Base-by-base conservation (phyloP, 2,113 vertebrate genomes). In the Anguilla japonica region DNA sequence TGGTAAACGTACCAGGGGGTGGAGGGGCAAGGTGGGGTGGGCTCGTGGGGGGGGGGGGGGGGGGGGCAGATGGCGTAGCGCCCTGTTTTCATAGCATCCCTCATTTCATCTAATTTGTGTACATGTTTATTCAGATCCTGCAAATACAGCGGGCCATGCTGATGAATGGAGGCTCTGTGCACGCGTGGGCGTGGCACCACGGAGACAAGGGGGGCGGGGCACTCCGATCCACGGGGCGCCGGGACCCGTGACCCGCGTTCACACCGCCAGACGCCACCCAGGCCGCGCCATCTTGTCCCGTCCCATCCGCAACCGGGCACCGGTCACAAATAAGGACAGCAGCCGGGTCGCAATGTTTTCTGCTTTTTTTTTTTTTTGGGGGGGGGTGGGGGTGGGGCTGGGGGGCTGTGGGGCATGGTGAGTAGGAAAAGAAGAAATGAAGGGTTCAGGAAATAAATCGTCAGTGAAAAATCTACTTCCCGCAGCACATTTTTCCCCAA, bases 111-210 rank as follows among this genome's bases (percentile, higher is more conserved):
- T 43, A 60, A 80, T 85, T 81, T 80, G 9, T 80, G 34, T 53
- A 57, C 57, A 40, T 85, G 60, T 85, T 60, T 80, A 39, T 80
- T 34, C 39, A 60, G 53, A 2, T 14, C 5, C 9, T 80, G 84
- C 80, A 53, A 85, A 57, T 39, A 14, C 56, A 34, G n/a, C 13
- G 26, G 2, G 20, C 4, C 34, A 15, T n/a, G 6, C 75, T 39
- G 91, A 94, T 93, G 89, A 94, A 93, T 90, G 89, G 92, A 83
- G 88, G 90, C 92, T 92, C 89, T 94, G 94, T 93, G 88, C 84
- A 85, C 79, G 84, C 43, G 50, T 81, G 87, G 79, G 91, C 89
- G 85, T 86, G 92, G 91, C 91, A 90, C 91, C 89, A 92, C 92
- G 89, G 91, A 91, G 92, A 91, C 91, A 92, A 53, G 22, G 20